Base-by-base conservation (phyloP, 2,888 invertebrate genomes). In the Aquatica leii region DNA sequence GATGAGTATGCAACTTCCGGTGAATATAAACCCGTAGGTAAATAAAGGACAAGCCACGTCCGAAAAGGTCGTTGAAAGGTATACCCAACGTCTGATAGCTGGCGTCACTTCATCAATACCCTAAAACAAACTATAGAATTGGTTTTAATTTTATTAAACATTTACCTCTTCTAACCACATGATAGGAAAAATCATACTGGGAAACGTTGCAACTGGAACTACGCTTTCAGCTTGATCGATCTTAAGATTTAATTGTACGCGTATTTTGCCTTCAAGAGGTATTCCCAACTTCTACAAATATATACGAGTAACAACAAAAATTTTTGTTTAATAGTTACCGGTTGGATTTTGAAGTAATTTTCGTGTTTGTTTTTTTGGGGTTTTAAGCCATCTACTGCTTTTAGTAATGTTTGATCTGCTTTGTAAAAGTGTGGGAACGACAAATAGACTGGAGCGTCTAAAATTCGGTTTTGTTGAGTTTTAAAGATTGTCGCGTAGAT, bases 351-450 rank as follows among this genome's bases (percentile, higher is more conserved):
- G 75, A 94, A 90, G 78, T 89, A 93, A 0, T 92, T 89, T 74
- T 87, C 87, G 74, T 95, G 95, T 59, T 86, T 84, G 54, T 89
- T 84, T 71, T 86, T 83, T 8, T 86, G 82, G 0, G 95, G 94
- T 1, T 84, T 83, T 6, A 95, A 82, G 1, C 94, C 94, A 53
- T 90, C 88, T 11, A 94, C 88, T 0, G 86, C 86, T 0, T 87
- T 82, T 12, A 90, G 77, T 0, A 94, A 83, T 11, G 82, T 82
- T 0, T 89, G 88, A 76, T 93, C 92, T 0, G 93, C 91, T 67
- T 93, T 89, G 78, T 90, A 92, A 82, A 95, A 97, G 78, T 96
- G 96, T 0, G 95, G 95, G 79, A 91, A 93, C 0, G 95, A 96
- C 6, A 95, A 83, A 71, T 92, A 93, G 0, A 96, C 91, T 0